Base-by-base conservation (phyloP, 2,888 invertebrate species). In the Cheiracanthium punctorium region DNA sequence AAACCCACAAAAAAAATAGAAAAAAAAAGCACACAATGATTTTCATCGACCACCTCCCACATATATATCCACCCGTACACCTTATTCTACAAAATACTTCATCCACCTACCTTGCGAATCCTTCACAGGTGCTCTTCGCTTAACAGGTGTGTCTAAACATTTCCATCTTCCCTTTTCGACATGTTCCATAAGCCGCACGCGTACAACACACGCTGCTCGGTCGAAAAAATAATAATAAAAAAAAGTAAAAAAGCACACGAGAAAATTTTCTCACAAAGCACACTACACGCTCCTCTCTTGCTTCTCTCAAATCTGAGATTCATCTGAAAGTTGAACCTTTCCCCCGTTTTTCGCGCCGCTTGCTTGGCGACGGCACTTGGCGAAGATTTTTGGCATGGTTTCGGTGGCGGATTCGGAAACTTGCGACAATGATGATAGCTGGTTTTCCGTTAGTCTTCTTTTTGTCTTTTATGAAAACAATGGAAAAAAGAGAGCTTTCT, bases 91-190 rank as follows among this genome's bases (percentile, higher is more conserved):
- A 37, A 73, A 73, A 80, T 41, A n/a, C 37, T 24, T 37, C 41
- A 37, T 24, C n/a, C 80, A 80, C 80, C 73, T 80, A 80, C 80
- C 80, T 80, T 32, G 14, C 33, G 48, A 30, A 43, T 48, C 67
- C 73, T 72, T 80, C 80, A 72, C 80, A 80, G 80, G 80, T 80
- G 80, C 80, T 65, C 30, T 33, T 43, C 41, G 73, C 7, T 67
- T 72, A 80, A 80, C 80, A 80, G 80, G 80, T 80, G 80, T 73
- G 80, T 64, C 80, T 48, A 73, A 80, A 80, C 48, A 73, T 73
- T 73, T 80, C n/a, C 48, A 48, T 72, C 80, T 71, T 72, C 69
- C 71, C 72, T 32, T 24, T 65, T 73, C 71, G 80, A 71, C 80
- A 80, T 72, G 64, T 69, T 80, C 75, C n/a, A 52, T 7, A 52